Base-by-base conservation (phyloP, 1,140 invertebrate genomes). In the Anoplolepis gracilipes region DNA sequence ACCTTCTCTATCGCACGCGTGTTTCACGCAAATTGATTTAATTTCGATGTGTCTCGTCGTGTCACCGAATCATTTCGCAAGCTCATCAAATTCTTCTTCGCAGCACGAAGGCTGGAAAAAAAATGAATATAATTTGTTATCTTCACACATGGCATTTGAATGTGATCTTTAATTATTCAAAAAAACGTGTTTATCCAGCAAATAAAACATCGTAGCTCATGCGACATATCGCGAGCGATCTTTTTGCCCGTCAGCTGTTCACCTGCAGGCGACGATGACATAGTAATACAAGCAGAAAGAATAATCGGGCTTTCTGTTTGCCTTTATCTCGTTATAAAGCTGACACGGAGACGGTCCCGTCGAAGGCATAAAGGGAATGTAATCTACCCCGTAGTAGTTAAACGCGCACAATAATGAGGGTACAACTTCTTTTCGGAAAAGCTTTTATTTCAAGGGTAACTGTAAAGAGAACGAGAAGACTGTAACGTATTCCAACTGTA, bases 161-260 rank as follows among this genome's bases (percentile, higher is more conserved):
- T 25, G 49, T 11, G 25, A 55, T 57, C 36, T 70, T 70, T 25
- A 81, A 82, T 73, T 73, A 73, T 82, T 59, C 67, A 59, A n/a
- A 59, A 25, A 72, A 19, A 4, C 42, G 36, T 49, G 25, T 81
- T 42, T 57, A 22, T 72, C 39, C 2, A 30, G 11, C 13, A 57
- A 28, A 82, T 62, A 72, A 73, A 72, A 57, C 25, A 16, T 61
- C 25, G 28, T 30, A 39, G 42, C 28, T 76, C 64, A 2, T 65
- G 36, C 25, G 67, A 19, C 36, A 8, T 82, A 61, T 72, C 36
- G 53, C 36, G 65, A 22, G 19, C 36, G 57, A 82, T 82, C 57
- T 59, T 72, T 81, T 72, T 36, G 19, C 28, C 25, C 11, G 16
- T 3, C 8, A 16, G 28, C 10, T 39, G 19, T 79, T 53, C 22